A percentile compares a stretch with the other conserved stretches of the same genome.
phyloP scores from a whole-genome alignment of 2,797 vertebrate genomes.

The Falco novaeseelandiae region DNA sequence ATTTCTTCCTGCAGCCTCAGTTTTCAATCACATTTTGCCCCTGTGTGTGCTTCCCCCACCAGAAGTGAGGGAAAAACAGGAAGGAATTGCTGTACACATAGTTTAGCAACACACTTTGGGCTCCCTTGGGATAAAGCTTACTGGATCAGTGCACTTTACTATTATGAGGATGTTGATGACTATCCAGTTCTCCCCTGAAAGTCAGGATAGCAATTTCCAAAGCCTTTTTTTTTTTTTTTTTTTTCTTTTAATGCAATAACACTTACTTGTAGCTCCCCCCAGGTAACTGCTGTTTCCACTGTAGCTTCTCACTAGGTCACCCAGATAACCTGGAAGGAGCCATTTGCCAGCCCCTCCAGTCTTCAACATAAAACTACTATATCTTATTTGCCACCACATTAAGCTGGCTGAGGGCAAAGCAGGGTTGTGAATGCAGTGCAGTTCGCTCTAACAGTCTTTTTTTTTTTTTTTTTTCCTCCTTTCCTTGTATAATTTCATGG shows the following conservation, averaged over 20 bases:
- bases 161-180: neutral
- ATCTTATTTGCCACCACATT: neutral
- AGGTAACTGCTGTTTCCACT: neutral
- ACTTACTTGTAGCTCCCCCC: neutral
- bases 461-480: neutral
- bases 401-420: neutral
- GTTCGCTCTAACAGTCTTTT: neutral
- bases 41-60: neutral
- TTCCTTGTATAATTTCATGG: slow-evolving; percentile 31
- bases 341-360: neutral
- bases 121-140: neutral
- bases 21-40: neutral
- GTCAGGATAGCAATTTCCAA: neutral
- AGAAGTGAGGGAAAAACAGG: neutral
- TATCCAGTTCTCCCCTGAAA: neutral
- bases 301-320: neutral
- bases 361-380: neutral
- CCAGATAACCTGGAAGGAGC: neutral
- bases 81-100: neutral
- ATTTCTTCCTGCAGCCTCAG: neutral
- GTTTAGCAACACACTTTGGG: neutral
- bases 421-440: neutral
- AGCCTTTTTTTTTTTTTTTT: neutral
- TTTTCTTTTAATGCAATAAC: neutral
- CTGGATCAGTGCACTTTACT: neutral